These are phyloP conservation scores for Xylota sylvarum DNA, from an alignment of 2,888 invertebrate genomes.

Conservation along the genomic window DNA sequence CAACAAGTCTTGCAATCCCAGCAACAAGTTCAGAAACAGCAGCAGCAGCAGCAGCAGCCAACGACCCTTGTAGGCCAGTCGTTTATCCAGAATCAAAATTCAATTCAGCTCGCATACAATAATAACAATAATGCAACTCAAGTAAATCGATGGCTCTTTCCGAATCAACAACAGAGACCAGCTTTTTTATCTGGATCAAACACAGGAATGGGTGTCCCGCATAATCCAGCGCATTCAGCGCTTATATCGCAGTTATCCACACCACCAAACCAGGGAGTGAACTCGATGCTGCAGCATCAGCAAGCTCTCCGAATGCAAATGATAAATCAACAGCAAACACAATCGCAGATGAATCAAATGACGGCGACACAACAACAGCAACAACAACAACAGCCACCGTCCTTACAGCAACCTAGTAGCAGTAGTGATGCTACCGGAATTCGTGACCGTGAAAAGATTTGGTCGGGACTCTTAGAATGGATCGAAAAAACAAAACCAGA, in stretches of 20 bases:
- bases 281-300: constrained; percentile 80
- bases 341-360: constrained; percentile 80
- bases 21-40: constrained; percentile 55
- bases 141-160: constrained; percentile 77
- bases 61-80: constrained; percentile 76
- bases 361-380: constrained; percentile 75
- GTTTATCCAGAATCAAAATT: constrained; percentile 82
- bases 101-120: constrained; percentile 81
- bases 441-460: constrained; percentile 85
- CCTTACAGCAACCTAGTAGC: constrained; percentile 68
- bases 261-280: constrained; percentile 85
- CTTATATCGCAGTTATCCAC: constrained; percentile 88
- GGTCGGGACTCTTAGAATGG: constrained; percentile 96
- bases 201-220: constrained; percentile 79
- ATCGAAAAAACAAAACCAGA: constrained; percentile 95
- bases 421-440: constrained; percentile 78
- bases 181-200: constrained; percentile 58
- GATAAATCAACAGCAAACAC: constrained; percentile 78
- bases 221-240: constrained; percentile 85
- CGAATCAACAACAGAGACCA: constrained; percentile 78
- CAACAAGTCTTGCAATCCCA: constrained; percentile 62
- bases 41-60: constrained; percentile 61
- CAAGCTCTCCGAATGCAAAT: constrained; percentile 72
- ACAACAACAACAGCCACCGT: constrained; percentile 65
- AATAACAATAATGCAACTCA: constrained; percentile 75